A percentile compares a stretch with the other conserved stretches of the same genome.
phyloP scores from a whole-genome alignment of 2,888 invertebrate genomes.

The Cerceris rybyensis region DNA sequence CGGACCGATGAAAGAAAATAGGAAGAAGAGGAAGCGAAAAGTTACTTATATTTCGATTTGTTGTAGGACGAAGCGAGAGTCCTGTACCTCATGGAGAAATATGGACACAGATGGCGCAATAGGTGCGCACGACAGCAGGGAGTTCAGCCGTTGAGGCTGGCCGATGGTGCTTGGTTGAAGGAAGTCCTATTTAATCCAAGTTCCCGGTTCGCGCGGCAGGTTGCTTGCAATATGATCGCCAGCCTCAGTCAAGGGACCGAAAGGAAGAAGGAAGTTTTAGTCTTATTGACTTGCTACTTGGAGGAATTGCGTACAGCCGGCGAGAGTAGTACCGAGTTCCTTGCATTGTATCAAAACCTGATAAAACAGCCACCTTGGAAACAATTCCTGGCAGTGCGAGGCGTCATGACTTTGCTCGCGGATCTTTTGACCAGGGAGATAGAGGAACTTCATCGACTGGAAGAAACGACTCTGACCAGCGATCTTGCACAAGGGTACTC shows the following conservation, averaged over 20 bases:
- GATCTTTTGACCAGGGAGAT: slow-evolving; percentile 94
- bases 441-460: slow-evolving; percentile 92
- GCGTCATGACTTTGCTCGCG: slow-evolving; percentile 92
- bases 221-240: slow-evolving; percentile 94
- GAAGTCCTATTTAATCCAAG: slow-evolving; percentile 96
- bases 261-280: slow-evolving; percentile 89
- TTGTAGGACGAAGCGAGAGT: slow-evolving; percentile 75
- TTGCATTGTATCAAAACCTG: slow-evolving; percentile 92
- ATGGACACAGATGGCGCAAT: slow-evolving; percentile 86
- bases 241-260: slow-evolving; percentile 88
- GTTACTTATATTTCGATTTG: slow-evolving; percentile 26
- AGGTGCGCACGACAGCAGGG: slow-evolving; percentile 82
- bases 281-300: slow-evolving; percentile 93
- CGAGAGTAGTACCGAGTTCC: slow-evolving; percentile 95
- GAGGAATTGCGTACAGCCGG: slow-evolving; percentile 93
- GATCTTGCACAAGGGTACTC: slow-evolving; percentile 97
- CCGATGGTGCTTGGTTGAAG: slow-evolving; percentile 92
- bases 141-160: slow-evolving; percentile 85
- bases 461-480: slow-evolving; percentile 95
- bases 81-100: slow-evolving; percentile 89
- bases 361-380: slow-evolving; percentile 95
- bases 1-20: too few species aligned
- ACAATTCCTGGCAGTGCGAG: slow-evolving; percentile 94
- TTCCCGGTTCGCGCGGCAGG: slow-evolving; percentile 93
- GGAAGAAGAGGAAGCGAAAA: too few species aligned